These are phyloP conservation scores for Metopolophium dirhodum DNA, from an alignment of 1,140 invertebrate genomes.

Conservation along the genomic window DNA sequence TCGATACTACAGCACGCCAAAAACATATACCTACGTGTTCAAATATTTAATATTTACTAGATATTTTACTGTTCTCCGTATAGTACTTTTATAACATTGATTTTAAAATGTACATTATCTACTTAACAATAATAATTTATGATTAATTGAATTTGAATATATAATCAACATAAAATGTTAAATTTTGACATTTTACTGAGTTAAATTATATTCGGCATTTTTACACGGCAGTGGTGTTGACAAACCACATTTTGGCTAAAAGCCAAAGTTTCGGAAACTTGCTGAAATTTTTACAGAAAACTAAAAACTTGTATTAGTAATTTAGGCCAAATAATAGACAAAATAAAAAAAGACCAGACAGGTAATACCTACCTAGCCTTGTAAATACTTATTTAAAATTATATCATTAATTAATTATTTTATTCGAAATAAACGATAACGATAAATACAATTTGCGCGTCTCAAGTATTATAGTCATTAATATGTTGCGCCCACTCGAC, in stretches of 20 bases:
- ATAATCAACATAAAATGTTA: not conserved
- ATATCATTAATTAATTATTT: not conserved
- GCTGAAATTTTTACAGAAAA: not conserved
- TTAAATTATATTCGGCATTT: conserved; percentile 32
- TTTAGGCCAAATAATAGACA: not conserved
- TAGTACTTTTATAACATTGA: not conserved
- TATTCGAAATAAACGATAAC: not conserved
- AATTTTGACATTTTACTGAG: conserved; percentile 24
- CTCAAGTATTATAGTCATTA: not conserved
- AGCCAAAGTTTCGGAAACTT: not conserved
- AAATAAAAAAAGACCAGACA: not conserved
- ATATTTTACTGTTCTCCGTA: not conserved
- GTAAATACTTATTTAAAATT: not conserved
- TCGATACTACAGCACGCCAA: conserved; percentile 1
- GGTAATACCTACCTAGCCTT: not conserved
- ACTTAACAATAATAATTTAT: not conserved
- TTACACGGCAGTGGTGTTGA: not conserved
- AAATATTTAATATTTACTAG: conserved; percentile 25
- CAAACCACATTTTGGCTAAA: not conserved
- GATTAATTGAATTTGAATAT: not conserved
- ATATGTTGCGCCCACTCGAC: not conserved
- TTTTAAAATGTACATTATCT: not conserved
- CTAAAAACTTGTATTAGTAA: not conserved
- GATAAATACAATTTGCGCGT: not conserved
- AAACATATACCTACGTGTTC: not conserved